A percentile compares a stretch with the other conserved stretches of the same genome.
phyloP scores from a whole-genome alignment of 2,888 invertebrate genomes.

The Camponotus fellah region DNA sequence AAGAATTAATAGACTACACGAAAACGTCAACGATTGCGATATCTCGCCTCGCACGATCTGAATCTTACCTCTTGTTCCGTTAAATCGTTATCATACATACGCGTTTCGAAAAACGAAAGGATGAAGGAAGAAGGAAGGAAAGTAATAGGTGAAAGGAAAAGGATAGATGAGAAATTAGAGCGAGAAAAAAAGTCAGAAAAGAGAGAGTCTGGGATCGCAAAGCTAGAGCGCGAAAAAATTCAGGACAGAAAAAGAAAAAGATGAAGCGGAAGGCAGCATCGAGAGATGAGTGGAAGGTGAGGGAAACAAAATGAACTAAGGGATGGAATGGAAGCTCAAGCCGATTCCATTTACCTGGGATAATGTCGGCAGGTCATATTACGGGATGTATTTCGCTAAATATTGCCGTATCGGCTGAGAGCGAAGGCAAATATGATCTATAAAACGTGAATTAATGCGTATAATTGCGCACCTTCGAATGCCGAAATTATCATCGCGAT shows the following conservation, averaged over 20 bases:
- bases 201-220: constrained; percentile 47
- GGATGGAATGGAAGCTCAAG: constrained; percentile 39
- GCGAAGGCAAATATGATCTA: constrained; percentile 66
- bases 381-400: constrained; percentile 64
- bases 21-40: constrained; percentile 34
- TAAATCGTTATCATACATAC: constrained; percentile 39
- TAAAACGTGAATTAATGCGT: constrained; percentile 68
- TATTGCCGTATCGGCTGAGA: constrained; percentile 44
- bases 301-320: constrained; percentile 28
- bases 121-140: constrained; percentile 25
- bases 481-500: constrained; percentile 55
- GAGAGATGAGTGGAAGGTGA: neutral
- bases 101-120: constrained; percentile 42
- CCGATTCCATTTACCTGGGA: constrained; percentile 70
- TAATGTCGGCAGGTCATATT: constrained; percentile 56
- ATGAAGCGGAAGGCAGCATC: constrained; percentile 27
- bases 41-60: constrained; percentile 49
- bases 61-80: constrained; percentile 55
- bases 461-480: constrained; percentile 60
- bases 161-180: neutral
- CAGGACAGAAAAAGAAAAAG: constrained; percentile 50
- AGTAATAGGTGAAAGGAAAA: neutral
- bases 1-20: constrained; percentile 21
- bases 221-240: constrained; percentile 54
- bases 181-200: neutral